Evolutionary conservation across 1,140 invertebrate genomes (phyloP).

Genomic region (Antheraea pernyi): DNA sequence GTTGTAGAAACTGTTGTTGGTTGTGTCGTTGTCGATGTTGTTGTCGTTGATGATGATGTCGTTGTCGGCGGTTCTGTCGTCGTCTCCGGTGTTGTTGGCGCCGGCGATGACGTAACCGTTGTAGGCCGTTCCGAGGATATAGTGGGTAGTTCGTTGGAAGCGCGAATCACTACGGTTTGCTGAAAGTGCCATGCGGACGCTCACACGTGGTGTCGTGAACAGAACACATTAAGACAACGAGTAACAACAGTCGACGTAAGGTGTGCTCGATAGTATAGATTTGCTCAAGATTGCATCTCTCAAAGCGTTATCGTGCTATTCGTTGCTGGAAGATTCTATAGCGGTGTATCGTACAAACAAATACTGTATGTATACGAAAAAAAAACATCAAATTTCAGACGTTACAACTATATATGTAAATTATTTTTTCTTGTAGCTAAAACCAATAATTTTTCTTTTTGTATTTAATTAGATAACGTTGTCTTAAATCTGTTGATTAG

Average conservation of each 20-base stretch:
- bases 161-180: constrained; percentile 71
- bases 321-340: neutral
- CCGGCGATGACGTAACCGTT: constrained; percentile 28
- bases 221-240: constrained; percentile 49
- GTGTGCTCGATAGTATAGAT: constrained; percentile 8
- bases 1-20: constrained; percentile 36
- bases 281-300: neutral
- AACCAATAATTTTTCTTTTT: too few relatives aligned
- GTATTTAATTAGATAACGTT: constrained; percentile 22
- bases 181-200: constrained; percentile 76
- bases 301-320: neutral
- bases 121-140: constrained; percentile 46
- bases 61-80: constrained; percentile 43
- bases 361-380: neutral
- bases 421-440: too few relatives aligned
- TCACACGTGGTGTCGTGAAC: constrained; percentile 64
- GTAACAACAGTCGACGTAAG: neutral
- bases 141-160: constrained; percentile 60
- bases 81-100: constrained; percentile 34
- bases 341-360: constrained; percentile 3
- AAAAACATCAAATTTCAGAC: neutral
- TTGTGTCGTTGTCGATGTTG: constrained; percentile 42
- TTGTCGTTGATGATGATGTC: constrained; percentile 40
- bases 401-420: neutral
- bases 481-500: constrained; percentile 46